A percentile compares a stretch with the other conserved stretches of the same genome.
phyloP scores from a whole-genome alignment of 2,888 invertebrate species.

The Keiferia lycopersicella region DNA sequence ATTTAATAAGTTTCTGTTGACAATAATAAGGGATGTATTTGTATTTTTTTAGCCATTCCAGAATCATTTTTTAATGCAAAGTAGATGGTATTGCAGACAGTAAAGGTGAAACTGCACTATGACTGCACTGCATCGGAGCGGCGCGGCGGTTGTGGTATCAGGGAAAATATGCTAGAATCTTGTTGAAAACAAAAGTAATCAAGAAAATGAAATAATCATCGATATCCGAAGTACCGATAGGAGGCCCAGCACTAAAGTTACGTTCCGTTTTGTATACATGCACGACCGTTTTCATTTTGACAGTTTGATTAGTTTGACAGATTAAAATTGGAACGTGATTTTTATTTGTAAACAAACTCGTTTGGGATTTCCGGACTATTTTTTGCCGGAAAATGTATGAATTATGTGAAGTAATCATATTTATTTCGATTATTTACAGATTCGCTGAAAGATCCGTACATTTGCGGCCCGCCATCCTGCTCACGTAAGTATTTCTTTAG shows the following conservation, averaged over 20 bases:
- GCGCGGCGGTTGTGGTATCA: too few relatives aligned
- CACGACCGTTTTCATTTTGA: neutral
- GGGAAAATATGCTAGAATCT: too few relatives aligned
- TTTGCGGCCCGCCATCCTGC: constrained; percentile 87
- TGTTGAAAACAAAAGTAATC: too few relatives aligned
- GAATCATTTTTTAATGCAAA: too few relatives aligned
- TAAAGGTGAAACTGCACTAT: too few relatives aligned
- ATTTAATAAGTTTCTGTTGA: too few relatives aligned
- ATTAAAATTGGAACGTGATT: neutral
- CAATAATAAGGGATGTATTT: too few relatives aligned
- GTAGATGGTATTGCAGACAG: too few relatives aligned
- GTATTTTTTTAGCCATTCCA: too few relatives aligned
- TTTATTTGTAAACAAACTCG: constrained; percentile 10
- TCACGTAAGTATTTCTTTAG: constrained; percentile 69
- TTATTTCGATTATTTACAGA: constrained; percentile 73
- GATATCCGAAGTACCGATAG: neutral
- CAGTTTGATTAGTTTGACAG: neutral
- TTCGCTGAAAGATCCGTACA: constrained; percentile 86
- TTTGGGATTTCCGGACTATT: neutral
- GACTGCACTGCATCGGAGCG: too few relatives aligned
- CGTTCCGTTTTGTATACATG: neutral
- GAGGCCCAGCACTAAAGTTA: neutral
- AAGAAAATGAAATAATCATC: too few relatives aligned
- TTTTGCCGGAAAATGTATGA: neutral
- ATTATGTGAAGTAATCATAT: neutral